These are phyloP conservation scores for Orius insidiosus DNA, from an alignment of 1,140 invertebrate species.

Conservation along the genomic window DNA sequence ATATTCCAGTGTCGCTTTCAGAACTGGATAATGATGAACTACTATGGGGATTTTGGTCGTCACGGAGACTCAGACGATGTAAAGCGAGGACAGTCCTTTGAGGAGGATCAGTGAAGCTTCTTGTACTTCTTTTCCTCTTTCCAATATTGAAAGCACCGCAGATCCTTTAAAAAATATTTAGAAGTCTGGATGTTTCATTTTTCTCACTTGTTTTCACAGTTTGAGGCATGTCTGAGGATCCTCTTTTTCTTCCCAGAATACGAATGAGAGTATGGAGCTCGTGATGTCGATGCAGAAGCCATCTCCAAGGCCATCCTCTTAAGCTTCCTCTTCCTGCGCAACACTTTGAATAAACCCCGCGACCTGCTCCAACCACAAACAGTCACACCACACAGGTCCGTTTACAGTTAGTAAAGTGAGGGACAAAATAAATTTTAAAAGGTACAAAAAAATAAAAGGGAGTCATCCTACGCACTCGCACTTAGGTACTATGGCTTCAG, in stretches of 20 bases:
- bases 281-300: conserved; percentile 18
- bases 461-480: no score
- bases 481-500: no score
- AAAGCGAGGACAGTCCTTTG: conserved; percentile 16
- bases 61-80: conserved; percentile 17
- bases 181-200: no score
- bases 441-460: no score
- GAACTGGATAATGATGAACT: conserved; percentile 43
- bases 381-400: conserved; percentile 7
- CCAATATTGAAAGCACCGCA: conserved; percentile 14
- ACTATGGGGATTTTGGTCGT: conserved; percentile 21
- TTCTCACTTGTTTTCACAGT: conserved; percentile 34
- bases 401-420: background rate
- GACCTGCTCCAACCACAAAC: conserved; percentile 12
- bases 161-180: no score
- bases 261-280: conserved; percentile 26
- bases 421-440: no score
- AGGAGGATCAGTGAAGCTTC: conserved; percentile 13
- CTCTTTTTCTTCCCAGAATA: conserved; percentile 21
- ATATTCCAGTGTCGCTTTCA: conserved; percentile 41
- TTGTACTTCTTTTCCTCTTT: conserved; percentile 19
- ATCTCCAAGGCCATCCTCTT: conserved; percentile 74
- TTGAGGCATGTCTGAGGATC: conserved; percentile 19
- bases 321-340: conserved; percentile 57
- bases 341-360: conserved; percentile 16